Evolutionary conservation across 2,888 invertebrate species (phyloP).

Genomic region (Ophraella communa): DNA sequence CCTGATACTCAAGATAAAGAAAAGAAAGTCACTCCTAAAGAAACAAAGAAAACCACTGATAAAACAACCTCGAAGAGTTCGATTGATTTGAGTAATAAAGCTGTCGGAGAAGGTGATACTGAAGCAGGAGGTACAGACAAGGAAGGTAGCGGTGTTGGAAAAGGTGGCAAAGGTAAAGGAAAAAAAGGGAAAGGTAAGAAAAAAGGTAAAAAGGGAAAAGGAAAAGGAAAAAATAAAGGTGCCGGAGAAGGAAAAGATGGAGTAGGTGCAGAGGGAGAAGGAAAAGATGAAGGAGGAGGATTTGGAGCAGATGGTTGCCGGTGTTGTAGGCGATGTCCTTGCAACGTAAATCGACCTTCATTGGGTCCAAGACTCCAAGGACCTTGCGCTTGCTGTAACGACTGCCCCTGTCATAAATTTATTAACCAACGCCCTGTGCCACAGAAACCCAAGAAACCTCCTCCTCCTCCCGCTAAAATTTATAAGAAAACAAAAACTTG

Average conservation of each 20-base stretch:
- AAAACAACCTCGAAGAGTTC: neutral
- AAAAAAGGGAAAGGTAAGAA: too few species aligned
- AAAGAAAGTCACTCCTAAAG: neutral
- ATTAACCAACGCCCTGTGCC: neutral
- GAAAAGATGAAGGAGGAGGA: neutral
- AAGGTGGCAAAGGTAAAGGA: neutral
- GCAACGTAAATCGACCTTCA: neutral
- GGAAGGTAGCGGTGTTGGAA: conserved; percentile 14
- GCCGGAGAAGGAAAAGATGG: neutral
- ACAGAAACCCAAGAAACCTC: neutral
- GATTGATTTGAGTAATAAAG: neutral
- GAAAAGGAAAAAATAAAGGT: neutral
- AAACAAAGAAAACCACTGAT: neutral
- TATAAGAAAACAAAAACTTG: neutral
- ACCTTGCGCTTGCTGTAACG: conserved; percentile 1
- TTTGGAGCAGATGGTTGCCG: neutral
- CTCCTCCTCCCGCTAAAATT: neutral
- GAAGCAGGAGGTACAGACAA: neutral
- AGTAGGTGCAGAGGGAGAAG: neutral
- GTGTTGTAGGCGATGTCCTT: conserved; percentile 3
- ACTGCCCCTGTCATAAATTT: neutral
- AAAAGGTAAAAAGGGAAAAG: neutral
- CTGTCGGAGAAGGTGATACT: neutral
- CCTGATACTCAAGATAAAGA: neutral
- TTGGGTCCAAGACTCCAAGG: neutral